Evolutionary conservation across 2,888 invertebrate genomes (phyloP).

Genomic region (Argyra leucocephala): DNA sequence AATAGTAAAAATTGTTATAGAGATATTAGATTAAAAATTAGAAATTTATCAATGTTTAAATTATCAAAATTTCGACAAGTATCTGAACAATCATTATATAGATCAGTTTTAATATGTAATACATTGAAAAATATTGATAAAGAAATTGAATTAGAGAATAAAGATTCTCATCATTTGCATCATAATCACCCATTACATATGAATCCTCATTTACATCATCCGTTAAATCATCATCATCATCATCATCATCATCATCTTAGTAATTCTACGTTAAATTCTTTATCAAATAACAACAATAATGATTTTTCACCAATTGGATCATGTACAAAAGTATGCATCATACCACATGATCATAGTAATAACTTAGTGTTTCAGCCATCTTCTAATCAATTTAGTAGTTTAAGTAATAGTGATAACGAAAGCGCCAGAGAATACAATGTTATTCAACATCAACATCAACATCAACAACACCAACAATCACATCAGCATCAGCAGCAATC

Average conservation of each 20-base stretch:
- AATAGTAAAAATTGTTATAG: constrained; percentile 73
- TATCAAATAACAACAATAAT: neutral
- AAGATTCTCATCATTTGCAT: constrained; percentile 26
- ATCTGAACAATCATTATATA: constrained; percentile 77
- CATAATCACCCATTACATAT: neutral
- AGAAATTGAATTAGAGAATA: constrained; percentile 69
- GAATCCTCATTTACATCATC: neutral
- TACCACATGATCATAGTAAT: neutral
- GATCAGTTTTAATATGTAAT: constrained; percentile 88
- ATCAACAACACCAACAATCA: constrained; percentile 10
- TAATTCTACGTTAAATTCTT: neutral
- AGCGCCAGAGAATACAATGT: neutral
- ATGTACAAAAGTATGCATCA: neutral
- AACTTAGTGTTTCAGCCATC: neutral
- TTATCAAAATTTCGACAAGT: constrained; percentile 77
- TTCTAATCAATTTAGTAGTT: neutral
- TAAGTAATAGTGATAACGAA: neutral
- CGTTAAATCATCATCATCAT: neutral
- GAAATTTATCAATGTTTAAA: constrained; percentile 87
- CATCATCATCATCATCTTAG: too few species aligned
- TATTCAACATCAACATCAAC: neutral
- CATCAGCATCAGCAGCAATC: constrained; percentile 13
- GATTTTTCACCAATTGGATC: neutral
- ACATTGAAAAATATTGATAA: constrained; percentile 79
- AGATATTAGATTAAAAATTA: constrained; percentile 75